Percentiles rank a stretch among this genome's conserved stretches.
These are phyloP conservation scores for Paracentrotus lividus DNA, from an alignment of 53 echinoderm and acorn worm genomes.

Conservation along the genomic window DNA sequence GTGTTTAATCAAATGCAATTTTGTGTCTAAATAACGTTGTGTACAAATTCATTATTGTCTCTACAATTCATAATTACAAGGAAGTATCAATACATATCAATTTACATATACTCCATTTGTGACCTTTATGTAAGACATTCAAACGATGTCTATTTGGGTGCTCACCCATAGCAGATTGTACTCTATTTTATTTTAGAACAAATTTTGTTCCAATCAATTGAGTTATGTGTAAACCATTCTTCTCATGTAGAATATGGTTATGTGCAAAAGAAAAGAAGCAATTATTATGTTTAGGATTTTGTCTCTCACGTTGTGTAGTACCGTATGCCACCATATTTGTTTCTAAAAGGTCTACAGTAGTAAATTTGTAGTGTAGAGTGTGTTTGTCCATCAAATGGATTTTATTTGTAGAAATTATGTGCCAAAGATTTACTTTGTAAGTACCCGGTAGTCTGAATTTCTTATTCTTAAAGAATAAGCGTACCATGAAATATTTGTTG, in stretches of 20 bases:
- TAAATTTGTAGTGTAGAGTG: background rate
- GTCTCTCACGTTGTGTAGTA: background rate
- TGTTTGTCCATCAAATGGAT: background rate
- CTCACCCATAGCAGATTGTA: background rate
- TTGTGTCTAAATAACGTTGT: background rate
- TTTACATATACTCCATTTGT: background rate
- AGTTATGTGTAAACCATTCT: background rate
- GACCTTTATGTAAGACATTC: background rate
- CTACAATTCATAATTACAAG: too few species aligned
- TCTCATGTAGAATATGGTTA: background rate
- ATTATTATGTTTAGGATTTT: too few species aligned
- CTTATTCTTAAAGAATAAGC: background rate
- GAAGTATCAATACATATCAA: background rate
- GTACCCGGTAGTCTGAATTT: background rate
- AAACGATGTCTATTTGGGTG: background rate
- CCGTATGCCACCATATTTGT: background rate
- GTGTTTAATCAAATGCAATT: background rate
- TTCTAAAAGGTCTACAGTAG: background rate
- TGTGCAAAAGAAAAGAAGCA: background rate
- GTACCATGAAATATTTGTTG: too few species aligned
- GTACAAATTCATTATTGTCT: background rate
- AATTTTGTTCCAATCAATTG: background rate
- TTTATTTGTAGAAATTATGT: background rate
- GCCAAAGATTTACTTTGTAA: background rate
- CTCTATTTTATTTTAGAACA: background rate